Conservation (phyloP, 2,797 vertebrate species). For the Carcharodon carcharias region DNA sequence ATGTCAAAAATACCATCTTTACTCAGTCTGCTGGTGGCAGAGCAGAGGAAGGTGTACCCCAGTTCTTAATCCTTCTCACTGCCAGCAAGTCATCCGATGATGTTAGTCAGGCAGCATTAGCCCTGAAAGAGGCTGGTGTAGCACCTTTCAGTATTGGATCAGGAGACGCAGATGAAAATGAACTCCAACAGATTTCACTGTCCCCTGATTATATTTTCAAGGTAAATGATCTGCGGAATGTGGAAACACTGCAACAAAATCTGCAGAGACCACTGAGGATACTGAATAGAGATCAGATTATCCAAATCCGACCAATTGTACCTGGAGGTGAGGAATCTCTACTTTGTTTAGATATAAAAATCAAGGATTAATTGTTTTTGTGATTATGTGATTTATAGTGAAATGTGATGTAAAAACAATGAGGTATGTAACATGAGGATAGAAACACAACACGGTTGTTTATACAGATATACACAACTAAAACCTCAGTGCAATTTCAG, state of each 20-base stretch:
- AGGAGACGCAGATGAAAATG: neutral
- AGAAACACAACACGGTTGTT: no score
- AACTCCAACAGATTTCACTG: slow-evolving; percentile 16
- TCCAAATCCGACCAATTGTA: neutral
- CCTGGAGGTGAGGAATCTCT: neutral
- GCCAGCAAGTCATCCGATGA: slow-evolving; percentile 75
- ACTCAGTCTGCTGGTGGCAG: slow-evolving; percentile 72
- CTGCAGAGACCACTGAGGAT: neutral
- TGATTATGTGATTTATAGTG: neutral
- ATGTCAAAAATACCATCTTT: slow-evolving; percentile 70
- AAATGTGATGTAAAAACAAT: neutral
- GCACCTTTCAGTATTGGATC: neutral
- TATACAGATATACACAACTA: no score
- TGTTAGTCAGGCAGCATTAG: slow-evolving; percentile 44
- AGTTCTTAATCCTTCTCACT: slow-evolving; percentile 85
- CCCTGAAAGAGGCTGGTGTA: neutral
- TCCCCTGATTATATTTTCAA: neutral
- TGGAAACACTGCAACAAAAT: neutral
- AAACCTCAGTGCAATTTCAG: no score
- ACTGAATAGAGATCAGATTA: neutral
- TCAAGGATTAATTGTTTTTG: neutral
- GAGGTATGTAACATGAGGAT: no score
- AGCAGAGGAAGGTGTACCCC: slow-evolving; percentile 69
- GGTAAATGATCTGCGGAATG: neutral
- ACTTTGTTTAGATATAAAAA: neutral